Base-by-base conservation (phyloP, 2,797 vertebrate genomes). In the Cyprinodon diabolis region DNA sequence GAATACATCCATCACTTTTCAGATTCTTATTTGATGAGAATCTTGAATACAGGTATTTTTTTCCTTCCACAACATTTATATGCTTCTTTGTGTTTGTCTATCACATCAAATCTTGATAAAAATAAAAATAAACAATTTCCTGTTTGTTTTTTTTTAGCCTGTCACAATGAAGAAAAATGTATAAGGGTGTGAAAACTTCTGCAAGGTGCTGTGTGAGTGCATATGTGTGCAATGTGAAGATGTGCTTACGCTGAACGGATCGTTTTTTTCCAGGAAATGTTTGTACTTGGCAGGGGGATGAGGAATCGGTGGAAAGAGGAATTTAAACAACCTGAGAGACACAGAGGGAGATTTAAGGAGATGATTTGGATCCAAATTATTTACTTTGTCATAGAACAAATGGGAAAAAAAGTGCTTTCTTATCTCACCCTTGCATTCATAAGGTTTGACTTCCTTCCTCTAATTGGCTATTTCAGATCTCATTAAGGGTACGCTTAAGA, bases 221-320 rank as follows among this genome's bases (percentile, higher is more conserved):
- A 0, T 25, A 30, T 10, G 6, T 45, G 12, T 68, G 15, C 0
- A n/a, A 4, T 30, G 1, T 55, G 54, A 5, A 3, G 0, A 0
- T 45, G 4, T 57, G 70, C 90, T 89, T 84, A 90, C 88, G 12
- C 8, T 82, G 9, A 76, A 51, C 0, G 69, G 10, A 7, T 88
- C 81, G 0, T 48, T 80, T 76, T 71, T 88, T 75, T 92, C 84
- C 47, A 94, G 65, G 67, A 90, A 83, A 21, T 67, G 0, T 71
- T 83, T 89, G 72, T 91, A 92, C 76, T 89, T 87, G 2, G 12
- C 19, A 0, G 92, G 84, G 1, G 90, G 91, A 0, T 51, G 66
- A n/a, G 92, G 92, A 66, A 94, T 92, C 0, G 81, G 85, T 60
- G 92, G 91, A 40, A 91, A 92, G 66, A 94, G 71, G 56, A 88